Evolutionary conservation across 2,888 invertebrate species (phyloP).

Genomic region (Zaprionus obscuricornis): DNA sequence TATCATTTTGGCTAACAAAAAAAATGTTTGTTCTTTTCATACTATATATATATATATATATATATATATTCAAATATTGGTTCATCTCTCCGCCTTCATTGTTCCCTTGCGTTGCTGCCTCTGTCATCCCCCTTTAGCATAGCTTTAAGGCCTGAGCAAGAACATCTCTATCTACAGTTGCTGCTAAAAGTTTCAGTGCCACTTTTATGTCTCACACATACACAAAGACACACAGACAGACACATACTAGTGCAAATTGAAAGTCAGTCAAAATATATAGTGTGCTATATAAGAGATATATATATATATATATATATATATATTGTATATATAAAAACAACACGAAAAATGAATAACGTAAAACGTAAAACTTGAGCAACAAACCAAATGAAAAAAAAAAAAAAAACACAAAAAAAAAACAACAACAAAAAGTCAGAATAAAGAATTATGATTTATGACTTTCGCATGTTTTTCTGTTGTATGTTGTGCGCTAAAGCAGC

Average conservation of each 20-base stretch:
- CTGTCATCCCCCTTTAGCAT: constrained; percentile 4
- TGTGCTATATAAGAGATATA: constrained; percentile 5
- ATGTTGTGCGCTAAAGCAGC: too few relatives aligned
- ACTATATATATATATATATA: too few relatives aligned
- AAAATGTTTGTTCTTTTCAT: constrained; percentile 48
- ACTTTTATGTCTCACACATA: constrained; percentile 48
- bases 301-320: constrained; percentile 16
- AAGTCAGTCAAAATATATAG: constrained; percentile 59
- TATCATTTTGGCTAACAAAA: constrained; percentile 74
- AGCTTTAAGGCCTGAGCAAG: too few relatives aligned
- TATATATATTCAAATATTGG: too few relatives aligned
- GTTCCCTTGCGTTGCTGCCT: not conserved
- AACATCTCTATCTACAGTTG: constrained; percentile 40
- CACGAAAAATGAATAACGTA: constrained; percentile 36
- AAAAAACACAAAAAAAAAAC: constrained; percentile 8
- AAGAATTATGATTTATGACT: constrained; percentile 77
- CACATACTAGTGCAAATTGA: constrained; percentile 55
- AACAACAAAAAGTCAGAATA: constrained; percentile 54
- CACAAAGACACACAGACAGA: constrained; percentile 20
- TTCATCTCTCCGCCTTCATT: constrained; percentile 2
- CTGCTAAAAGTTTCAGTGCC: constrained; percentile 59
- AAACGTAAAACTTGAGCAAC: constrained; percentile 42
- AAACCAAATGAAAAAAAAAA: constrained; percentile 46
- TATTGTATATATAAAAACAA: constrained; percentile 16
- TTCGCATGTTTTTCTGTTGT: constrained; percentile 63